Evolutionary conservation across 2,797 vertebrate species (phyloP).

Genomic region (Sciurus vulgaris): DNA sequence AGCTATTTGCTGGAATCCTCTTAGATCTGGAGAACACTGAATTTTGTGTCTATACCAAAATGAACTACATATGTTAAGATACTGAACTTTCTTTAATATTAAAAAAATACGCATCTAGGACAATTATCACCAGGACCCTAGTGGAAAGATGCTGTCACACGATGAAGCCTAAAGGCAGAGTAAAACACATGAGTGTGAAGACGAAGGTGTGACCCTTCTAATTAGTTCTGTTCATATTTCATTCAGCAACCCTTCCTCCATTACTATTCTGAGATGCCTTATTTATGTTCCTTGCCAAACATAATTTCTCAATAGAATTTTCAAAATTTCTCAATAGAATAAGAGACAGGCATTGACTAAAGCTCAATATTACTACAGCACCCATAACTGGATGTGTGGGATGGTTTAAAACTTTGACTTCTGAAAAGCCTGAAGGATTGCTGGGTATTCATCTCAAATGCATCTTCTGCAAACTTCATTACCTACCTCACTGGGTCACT

Average conservation of each 20-base stretch:
- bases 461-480: neutral
- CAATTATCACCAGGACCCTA: neutral
- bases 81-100: neutral
- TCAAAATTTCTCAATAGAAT: neutral
- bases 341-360: neutral
- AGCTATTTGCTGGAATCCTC: constrained; percentile 39
- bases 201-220: neutral
- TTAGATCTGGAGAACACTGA: neutral
- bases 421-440: neutral
- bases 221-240: neutral
- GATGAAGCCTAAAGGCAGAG: neutral
- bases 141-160: neutral
- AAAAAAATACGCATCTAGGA: constrained; percentile 21
- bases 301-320: neutral
- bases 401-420: constrained; percentile 18
- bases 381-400: neutral
- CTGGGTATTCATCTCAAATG: neutral
- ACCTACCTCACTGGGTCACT: neutral
- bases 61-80: neutral
- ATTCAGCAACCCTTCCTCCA: constrained; percentile 7
- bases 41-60: constrained; percentile 22
- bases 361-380: neutral
- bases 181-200: neutral
- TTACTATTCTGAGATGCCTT: neutral
- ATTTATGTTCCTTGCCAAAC: neutral